phyloP scores from a whole-genome alignment of 2,113 vertebrate species.

The Carollia perspicillata region DNA sequence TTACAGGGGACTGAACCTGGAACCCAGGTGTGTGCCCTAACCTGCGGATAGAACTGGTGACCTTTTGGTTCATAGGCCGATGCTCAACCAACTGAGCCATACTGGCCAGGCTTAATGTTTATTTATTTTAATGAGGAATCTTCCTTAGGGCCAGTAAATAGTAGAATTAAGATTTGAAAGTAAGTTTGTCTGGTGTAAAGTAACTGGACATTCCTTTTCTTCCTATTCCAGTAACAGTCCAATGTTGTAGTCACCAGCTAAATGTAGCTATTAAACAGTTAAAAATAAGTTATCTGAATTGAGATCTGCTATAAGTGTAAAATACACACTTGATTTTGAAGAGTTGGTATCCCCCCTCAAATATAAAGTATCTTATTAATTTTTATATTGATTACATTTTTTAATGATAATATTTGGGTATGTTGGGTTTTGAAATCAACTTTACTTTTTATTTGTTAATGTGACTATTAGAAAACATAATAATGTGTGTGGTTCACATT shows the following conservation, averaged over 20 bases:
- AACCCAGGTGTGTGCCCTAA: too few species aligned
- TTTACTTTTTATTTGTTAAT: background rate
- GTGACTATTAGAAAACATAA: background rate
- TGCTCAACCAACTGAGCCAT: background rate
- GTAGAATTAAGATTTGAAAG: background rate
- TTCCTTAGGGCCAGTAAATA: background rate
- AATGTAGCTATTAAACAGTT: background rate
- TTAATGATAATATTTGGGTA: background rate
- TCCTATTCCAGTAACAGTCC: background rate
- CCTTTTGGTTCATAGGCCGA: too few species aligned
- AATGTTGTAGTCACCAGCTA: background rate
- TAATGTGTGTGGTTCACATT: background rate
- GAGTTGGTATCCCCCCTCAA: background rate
- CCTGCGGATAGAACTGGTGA: too few species aligned
- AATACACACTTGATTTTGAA: background rate
- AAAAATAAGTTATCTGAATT: background rate
- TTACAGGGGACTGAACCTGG: too few species aligned
- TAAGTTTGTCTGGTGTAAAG: background rate
- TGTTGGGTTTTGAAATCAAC: background rate
- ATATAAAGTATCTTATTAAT: background rate
- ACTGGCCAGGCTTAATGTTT: background rate
- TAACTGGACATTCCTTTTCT: background rate
- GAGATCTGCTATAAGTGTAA: background rate
- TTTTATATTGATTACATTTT: conserved; percentile 2
- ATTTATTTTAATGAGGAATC: background rate